Percentiles rank a stretch among this genome's conserved stretches.
phyloP scores from a whole-genome alignment of 2,797 vertebrate species.

The Mastacembelus armatus region DNA sequence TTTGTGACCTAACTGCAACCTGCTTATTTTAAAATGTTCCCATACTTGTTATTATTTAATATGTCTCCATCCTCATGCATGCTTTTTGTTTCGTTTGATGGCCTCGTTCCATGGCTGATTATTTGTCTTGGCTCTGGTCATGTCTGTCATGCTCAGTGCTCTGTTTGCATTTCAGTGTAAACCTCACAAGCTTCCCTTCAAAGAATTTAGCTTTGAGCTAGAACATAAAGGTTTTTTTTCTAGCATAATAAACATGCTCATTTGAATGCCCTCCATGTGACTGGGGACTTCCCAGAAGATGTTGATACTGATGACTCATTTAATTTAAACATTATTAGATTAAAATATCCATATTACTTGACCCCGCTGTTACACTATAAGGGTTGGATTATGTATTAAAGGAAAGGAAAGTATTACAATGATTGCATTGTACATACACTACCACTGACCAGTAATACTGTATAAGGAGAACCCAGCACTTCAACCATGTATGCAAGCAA shows the following conservation, averaged over 20 bases:
- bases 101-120: constrained; percentile 29
- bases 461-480: neutral
- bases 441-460: constrained; percentile 1
- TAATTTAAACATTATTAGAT: constrained; percentile 40
- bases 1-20: constrained; percentile 21
- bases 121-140: constrained; percentile 23
- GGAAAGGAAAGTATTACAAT: constrained; percentile 11
- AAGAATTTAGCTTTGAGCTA: neutral
- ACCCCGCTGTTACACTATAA: constrained; percentile 2
- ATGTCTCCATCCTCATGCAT: neutral
- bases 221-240: neutral
- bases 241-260: constrained; percentile 1
- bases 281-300: constrained; percentile 17
- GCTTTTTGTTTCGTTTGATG: neutral
- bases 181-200: constrained; percentile 15
- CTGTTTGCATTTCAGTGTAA: constrained; percentile 23
- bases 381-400: constrained; percentile 32
- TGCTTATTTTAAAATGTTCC: constrained; percentile 38
- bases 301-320: constrained; percentile 43
- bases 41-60: constrained; percentile 53
- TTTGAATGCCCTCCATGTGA: constrained; percentile 7
- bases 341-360: constrained; percentile 20
- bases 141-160: constrained; percentile 18
- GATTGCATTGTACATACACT: constrained; percentile 1
- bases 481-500: constrained; percentile 2